phyloP scores from a whole-genome alignment of 2,797 vertebrate species.

The Pangasius macronema region DNA sequence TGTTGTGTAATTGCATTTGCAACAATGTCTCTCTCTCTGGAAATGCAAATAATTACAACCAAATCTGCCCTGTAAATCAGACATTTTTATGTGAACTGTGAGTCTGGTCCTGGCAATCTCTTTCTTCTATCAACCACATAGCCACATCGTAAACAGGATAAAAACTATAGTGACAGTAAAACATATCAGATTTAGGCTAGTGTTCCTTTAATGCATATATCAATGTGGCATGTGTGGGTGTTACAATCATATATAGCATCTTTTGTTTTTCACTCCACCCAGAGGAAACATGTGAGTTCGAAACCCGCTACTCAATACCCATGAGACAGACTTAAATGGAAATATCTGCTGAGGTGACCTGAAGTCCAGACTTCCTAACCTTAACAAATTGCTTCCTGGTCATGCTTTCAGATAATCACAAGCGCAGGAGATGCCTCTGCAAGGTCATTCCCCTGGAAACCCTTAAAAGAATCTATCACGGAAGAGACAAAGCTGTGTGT shows the following conservation, averaged over 20 bases:
- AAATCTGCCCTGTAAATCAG: constrained; percentile 18
- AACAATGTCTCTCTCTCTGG: not conserved
- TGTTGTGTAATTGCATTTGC: constrained; percentile 29
- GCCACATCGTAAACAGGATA: not conserved
- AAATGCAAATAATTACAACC: not conserved
- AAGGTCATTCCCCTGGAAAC: constrained; percentile 59
- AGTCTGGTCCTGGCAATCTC: not conserved
- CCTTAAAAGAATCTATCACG: constrained; percentile 48
- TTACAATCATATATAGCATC: constrained; percentile 35
- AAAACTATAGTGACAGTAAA: constrained; percentile 12
- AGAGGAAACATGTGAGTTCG: constrained; percentile 48
- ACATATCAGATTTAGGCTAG: not conserved
- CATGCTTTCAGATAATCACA: constrained; percentile 67
- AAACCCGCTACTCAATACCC: constrained; percentile 52
- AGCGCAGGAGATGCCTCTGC: constrained; percentile 52
- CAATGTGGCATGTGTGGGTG: constrained; percentile 26
- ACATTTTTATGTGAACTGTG: not conserved
- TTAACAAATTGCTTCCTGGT: constrained; percentile 75
- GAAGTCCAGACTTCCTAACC: constrained; percentile 61
- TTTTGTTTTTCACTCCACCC: constrained; percentile 44
- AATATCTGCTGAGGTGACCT: constrained; percentile 66
- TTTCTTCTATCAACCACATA: not conserved
- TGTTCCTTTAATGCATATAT: not conserved
- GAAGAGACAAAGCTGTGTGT: constrained; percentile 31
- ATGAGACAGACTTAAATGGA: constrained; percentile 61